Base-by-base conservation (phyloP, 1,140 invertebrate species). In the Aphis craccivora region DNA sequence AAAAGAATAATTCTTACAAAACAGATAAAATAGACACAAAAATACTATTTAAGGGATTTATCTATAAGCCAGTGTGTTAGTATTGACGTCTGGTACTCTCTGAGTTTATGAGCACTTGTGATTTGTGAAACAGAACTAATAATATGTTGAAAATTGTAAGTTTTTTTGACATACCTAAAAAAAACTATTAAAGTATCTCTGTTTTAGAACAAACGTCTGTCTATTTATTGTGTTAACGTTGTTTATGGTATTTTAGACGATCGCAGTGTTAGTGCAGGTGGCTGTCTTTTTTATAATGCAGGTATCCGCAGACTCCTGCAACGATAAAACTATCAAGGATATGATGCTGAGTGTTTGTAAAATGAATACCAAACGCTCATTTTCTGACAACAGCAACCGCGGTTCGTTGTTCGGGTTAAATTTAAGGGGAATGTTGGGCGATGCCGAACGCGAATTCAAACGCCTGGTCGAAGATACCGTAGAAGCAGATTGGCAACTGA, bases 131-230 rank as follows among this genome's bases (percentile, higher is more conserved):
- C 25, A 92, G n/a, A 30, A 84, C 35, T 37, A 45, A 11, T 43
- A 86, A 37, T 55, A 93, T 86, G 48, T 30, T n/a, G 9, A 92
- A 51, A 43, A n/a, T 40, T 51, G 91, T 93, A 53, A 93, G 91
- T 93, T 55, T 45, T 91, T 91, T 48, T 76, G 14, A 76, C 60
- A 9, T 18, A n/a, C 60, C 3, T 76, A n/a, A 11, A 76, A 35
- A n/a, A n/a, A n/a, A 76, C 14, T 35, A 30, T 76, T 30, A n/a
- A 76, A 76, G 30, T 76, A n/a, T 76, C 30, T n/a, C 60, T n/a
- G n/a, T n/a, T 14, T n/a, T 43, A 81, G 23, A 23, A 91, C 5
- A 51, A 76, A 91, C 9, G 37, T 76, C 23, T 4, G 25, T 76
- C 23, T 45, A 25, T 91, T 48, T 8, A 20, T 76, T 76, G 35